phyloP scores from a whole-genome alignment of 2,888 invertebrate species.

The Agriopis aurantiaria region DNA sequence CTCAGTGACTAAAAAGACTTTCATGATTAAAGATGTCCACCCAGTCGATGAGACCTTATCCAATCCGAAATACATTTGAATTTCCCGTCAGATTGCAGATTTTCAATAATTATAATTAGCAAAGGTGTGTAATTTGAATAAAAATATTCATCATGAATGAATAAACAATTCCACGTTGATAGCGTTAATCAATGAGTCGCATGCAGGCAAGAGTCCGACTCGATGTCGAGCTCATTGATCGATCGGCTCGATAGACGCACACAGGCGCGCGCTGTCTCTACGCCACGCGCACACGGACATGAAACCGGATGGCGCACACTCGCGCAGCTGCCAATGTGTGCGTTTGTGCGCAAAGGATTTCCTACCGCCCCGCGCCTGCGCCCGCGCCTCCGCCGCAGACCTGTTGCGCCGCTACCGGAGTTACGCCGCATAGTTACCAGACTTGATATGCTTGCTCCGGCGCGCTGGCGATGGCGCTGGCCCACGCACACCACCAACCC shows the following conservation, averaged over 20 bases:
- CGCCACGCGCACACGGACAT: slow-evolving; percentile 68
- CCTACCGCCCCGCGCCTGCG: slow-evolving; percentile 78
- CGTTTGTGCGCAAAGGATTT: slow-evolving; percentile 81
- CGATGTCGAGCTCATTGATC: slow-evolving; percentile 85
- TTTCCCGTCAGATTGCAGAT: slow-evolving; percentile 1
- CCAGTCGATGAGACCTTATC: neutral
- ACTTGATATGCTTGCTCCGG: slow-evolving; percentile 80
- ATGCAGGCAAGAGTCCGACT: slow-evolving; percentile 81
- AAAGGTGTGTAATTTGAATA: slow-evolving; percentile 68
- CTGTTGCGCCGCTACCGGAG: slow-evolving; percentile 86
- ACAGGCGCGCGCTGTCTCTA: slow-evolving; percentile 64
- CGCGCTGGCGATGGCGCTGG: slow-evolving; percentile 51
- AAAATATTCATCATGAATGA: slow-evolving; percentile 84
- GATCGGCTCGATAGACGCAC: slow-evolving; percentile 79
- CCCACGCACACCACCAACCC: slow-evolving; percentile 71
- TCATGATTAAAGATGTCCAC: too few relatives aligned
- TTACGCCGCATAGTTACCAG: slow-evolving; percentile 87
- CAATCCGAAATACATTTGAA: neutral
- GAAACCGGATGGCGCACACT: slow-evolving; percentile 84
- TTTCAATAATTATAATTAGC: slow-evolving; percentile 13
- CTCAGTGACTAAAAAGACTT: too few relatives aligned
- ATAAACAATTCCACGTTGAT: slow-evolving; percentile 86
- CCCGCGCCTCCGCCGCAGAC: slow-evolving; percentile 78
- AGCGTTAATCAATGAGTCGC: slow-evolving; percentile 86
- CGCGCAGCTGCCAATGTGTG: slow-evolving; percentile 60